Percentiles rank a stretch among this genome's conserved stretches.
These are phyloP conservation scores for Calliphora vicina DNA, from an alignment of 1,140 invertebrate genomes.

Conservation along the genomic window DNA sequence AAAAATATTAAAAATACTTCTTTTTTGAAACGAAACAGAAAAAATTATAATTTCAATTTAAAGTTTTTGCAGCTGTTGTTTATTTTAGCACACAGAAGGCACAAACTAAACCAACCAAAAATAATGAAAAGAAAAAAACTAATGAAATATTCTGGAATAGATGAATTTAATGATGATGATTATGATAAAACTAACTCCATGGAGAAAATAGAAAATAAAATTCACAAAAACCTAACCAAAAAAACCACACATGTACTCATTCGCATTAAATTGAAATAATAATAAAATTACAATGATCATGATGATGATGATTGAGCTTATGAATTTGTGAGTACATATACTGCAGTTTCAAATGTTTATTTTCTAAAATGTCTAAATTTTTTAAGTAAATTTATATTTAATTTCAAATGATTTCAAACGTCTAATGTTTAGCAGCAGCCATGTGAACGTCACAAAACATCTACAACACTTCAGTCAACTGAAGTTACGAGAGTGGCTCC, in stretches of 20 bases:
- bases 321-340: background rate
- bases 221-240: too few species aligned
- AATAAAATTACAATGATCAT: too few species aligned
- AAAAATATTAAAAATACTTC: background rate
- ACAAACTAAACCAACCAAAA: too few species aligned
- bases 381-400: background rate
- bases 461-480: background rate
- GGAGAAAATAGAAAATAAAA: too few species aligned
- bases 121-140: too few species aligned
- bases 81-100: background rate
- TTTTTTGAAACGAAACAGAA: background rate
- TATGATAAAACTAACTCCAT: background rate
- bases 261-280: background rate
- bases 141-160: constrained; percentile 2
- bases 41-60: background rate
- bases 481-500: background rate
- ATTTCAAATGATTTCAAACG: background rate
- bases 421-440: background rate
- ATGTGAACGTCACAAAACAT: background rate
- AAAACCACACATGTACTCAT: background rate
- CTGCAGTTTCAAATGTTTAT: background rate
- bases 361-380: background rate
- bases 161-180: background rate
- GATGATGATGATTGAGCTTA: too few species aligned
- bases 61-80: background rate